Evolutionary conservation across 1,140 invertebrate species (phyloP).

Genomic region (Steinernema khuongi): DNA sequence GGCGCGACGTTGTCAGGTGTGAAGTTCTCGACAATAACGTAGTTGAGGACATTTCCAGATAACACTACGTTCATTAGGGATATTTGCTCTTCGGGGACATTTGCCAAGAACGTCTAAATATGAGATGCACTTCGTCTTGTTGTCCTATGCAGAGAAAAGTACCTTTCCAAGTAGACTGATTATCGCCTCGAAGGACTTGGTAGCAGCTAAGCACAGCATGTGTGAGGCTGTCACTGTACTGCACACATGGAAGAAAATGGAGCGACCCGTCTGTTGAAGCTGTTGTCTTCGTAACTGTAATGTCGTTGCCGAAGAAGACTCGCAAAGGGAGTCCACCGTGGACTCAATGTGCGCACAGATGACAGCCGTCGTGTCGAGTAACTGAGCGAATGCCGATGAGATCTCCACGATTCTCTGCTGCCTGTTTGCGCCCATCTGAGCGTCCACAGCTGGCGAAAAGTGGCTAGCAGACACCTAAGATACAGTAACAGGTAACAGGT

Average conservation of each 20-base stretch:
- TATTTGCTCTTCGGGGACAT: background rate
- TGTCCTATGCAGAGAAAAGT: background rate
- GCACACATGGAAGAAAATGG: background rate
- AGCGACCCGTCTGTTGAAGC: background rate
- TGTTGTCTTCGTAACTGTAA: background rate
- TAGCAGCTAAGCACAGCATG: background rate
- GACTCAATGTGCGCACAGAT: background rate
- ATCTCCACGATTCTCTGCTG: background rate
- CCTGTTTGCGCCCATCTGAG: background rate
- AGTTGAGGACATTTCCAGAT: background rate
- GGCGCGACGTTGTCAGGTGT: background rate
- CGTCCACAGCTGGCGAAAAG: background rate
- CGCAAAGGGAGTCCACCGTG: background rate
- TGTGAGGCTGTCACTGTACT: background rate
- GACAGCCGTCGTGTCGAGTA: background rate
- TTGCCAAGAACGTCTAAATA: background rate
- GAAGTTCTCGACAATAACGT: constrained; percentile 4
- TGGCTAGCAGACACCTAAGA: background rate
- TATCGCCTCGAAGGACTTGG: background rate
- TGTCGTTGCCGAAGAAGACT: background rate
- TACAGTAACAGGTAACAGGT: background rate
- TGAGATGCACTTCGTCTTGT: background rate
- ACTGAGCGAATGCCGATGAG: background rate
- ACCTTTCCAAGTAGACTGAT: constrained; percentile 5
- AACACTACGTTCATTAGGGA: background rate